Base-by-base conservation (phyloP, 2,888 invertebrate species). In the Torymus texanus region DNA sequence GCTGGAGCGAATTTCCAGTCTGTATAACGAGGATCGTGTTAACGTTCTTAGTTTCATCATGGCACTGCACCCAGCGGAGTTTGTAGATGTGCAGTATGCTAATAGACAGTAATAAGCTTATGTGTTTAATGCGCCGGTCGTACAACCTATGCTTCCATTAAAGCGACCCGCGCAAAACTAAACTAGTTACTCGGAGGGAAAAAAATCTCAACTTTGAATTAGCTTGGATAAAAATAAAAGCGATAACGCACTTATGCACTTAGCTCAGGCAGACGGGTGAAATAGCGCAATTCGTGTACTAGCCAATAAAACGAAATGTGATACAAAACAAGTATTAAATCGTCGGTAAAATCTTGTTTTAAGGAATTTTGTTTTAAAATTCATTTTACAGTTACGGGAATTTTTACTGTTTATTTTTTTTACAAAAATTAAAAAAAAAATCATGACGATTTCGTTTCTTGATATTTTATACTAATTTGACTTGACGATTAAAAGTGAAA, bases 21-120 rank as follows among this genome's bases (percentile, higher is more conserved):
- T 59, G 61, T 65, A 70, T 76, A 76, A 78, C 71, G 78, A 78
- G 75, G 70, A 78, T 81, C 74, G 75, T 70, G 75, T 75, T 81
- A 81, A 81, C 66, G 78, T 81, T 74, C 78, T 81, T 71, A 75
- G 78, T 67, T 80, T 65, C 74, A 71, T 78, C 66, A 76, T 56
- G 68, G 56, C 55, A 72, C 78, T 72, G 72, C 75, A 67, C 75
- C 72, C 75, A 75, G 78, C 72, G 71, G 75, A 81, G 66, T 81
- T 78, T 72, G 71, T 63, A 78, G 78, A 71, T 81, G 71, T 78
- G 75, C 72, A 75, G 72, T 78, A 78, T 78, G 75, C 71, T 78
- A 81, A 81, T 78, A 67, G 73, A 74, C 68, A 71, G 71, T 78
- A 81, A 81, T 81, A 81, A 78, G 71, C 75, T 75, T 78, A 81